Evolutionary conservation across 2,113 vertebrate species (phyloP), one percentile per base, ranked within the genome.

Genomic region (Cottus gobio): DNA sequence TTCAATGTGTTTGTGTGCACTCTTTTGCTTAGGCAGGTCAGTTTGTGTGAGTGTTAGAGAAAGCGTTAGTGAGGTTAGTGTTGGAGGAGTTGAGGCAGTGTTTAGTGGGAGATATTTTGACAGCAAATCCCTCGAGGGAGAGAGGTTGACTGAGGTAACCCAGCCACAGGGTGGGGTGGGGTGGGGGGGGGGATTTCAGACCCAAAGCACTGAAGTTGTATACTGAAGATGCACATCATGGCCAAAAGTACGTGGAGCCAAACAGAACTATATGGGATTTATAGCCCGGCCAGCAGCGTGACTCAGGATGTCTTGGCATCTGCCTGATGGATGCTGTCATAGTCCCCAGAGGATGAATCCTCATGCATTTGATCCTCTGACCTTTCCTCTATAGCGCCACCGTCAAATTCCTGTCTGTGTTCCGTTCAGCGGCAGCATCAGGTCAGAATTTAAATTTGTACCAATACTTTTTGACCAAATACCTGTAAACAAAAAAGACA

Each of bases 81-180:
- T 56, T 75, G 82, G 65, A 75, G 56, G 58, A 74, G 73, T 36
- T 64, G 75, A 82, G 72, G 24, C 37, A 46, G 39, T 16, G 75
- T 72, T 75, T 42, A 78, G 76, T 78, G 24, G 81, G 69, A 79
- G 75, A 71, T 64, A 82, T 83, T 85, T 80, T 86, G 85, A 89
- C 70, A 74, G 87, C 76, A 87, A 68, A 86, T 65, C 76, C 54
- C 83, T 50, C 0, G 12, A 68, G 69, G 80, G 20, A 66, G n/a
- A 7, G 22, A 68, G 36, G 71, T 9, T 5, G 30, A 9, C 68
- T 71, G 71, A 79, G 72, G 44, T 50, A 82, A 74, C 52, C 20
- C 28, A 61, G 54, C 30, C 69, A 16, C 16, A 58, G 37, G 48
- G 7, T 6, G 4, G 44, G 15, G 39, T 44, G 44, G 52, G 70